Percentiles rank a stretch among this genome's conserved stretches.
These are phyloP conservation scores for Drosophila nr. medialis DNA, from an alignment of 2,888 invertebrate species.

Conservation along the genomic window DNA sequence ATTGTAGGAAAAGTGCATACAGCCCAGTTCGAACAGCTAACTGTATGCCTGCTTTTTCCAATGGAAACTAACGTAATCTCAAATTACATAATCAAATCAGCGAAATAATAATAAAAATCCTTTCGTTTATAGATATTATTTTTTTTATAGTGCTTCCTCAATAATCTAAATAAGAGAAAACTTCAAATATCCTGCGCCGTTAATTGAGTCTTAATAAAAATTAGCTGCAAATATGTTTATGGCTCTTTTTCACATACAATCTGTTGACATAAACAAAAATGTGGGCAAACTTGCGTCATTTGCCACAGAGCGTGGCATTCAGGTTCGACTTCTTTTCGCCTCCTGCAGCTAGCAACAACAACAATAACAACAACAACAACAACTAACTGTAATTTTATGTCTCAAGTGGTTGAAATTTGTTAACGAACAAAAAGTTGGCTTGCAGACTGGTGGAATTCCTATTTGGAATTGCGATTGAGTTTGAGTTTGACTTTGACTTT, in stretches of 20 bases:
- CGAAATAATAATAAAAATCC: not conserved
- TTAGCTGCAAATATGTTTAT: constrained; percentile 20
- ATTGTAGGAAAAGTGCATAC: constrained; percentile 42
- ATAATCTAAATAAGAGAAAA: not conserved
- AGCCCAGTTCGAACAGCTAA: constrained; percentile 47
- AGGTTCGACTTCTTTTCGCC: constrained; percentile 36
- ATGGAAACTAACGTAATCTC: constrained; percentile 13
- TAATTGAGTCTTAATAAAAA: not conserved
- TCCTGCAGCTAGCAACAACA: constrained; percentile 6
- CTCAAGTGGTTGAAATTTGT: constrained; percentile 65
- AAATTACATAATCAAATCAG: constrained; percentile 15
- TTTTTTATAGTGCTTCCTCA: not conserved
- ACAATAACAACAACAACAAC: constrained; percentile 25
- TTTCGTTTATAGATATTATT: not conserved
- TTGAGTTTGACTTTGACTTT: constrained; percentile 28
- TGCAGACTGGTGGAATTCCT: constrained; percentile 30
- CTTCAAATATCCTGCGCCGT: not conserved
- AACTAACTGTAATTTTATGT: constrained; percentile 66
- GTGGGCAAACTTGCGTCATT: constrained; percentile 26
- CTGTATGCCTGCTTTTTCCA: constrained; percentile 25
- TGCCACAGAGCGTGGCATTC: constrained; percentile 29
- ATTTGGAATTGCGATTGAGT: constrained; percentile 1
- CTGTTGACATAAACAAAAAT: constrained; percentile 29
- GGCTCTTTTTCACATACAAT: constrained; percentile 24
- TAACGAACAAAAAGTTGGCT: constrained; percentile 29